Conservation (phyloP, 2,797 vertebrate species). For the Cryptoprocta ferox region DNA sequence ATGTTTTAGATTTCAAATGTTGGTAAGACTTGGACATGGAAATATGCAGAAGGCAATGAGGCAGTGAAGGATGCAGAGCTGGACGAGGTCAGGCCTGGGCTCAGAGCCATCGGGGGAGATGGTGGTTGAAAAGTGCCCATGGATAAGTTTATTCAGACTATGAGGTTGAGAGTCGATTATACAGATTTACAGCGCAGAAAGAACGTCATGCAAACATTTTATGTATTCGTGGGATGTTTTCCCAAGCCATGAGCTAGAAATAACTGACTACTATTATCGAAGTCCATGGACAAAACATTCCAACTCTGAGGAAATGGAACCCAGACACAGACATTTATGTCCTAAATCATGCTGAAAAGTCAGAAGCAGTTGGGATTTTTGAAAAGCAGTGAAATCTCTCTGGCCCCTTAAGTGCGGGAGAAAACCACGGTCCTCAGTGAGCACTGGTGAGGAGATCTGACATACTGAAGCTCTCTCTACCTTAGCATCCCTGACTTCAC, state of each 20-base stretch:
- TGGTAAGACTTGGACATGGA: neutral
- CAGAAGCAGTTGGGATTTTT: neutral
- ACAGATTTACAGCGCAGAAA: constrained; percentile 28
- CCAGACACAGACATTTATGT: neutral
- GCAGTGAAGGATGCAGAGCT: neutral
- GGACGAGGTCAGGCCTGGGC: neutral
- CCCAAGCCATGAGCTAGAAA: constrained; percentile 54
- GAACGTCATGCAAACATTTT: constrained; percentile 6
- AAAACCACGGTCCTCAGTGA: neutral
- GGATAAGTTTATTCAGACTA: neutral
- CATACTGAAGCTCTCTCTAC: neutral
- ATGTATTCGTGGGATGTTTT: constrained; percentile 13
- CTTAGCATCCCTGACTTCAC: neutral
- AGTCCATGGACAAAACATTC: neutral
- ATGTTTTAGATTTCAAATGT: constrained; percentile 24
- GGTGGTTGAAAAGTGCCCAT: neutral
- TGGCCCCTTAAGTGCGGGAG: neutral
- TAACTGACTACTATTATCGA: constrained; percentile 36
- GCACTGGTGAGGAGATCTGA: neutral
- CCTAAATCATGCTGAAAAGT: constrained; percentile 46
- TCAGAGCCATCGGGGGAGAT: neutral
- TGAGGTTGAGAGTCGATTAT: neutral
- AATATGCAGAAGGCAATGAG: neutral
- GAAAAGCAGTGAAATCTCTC: constrained; percentile 9
- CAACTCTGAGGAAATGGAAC: neutral